These are phyloP conservation scores for Sarcophaga subvicina DNA, from an alignment of 2,888 invertebrate genomes.

Conservation along the genomic window DNA sequence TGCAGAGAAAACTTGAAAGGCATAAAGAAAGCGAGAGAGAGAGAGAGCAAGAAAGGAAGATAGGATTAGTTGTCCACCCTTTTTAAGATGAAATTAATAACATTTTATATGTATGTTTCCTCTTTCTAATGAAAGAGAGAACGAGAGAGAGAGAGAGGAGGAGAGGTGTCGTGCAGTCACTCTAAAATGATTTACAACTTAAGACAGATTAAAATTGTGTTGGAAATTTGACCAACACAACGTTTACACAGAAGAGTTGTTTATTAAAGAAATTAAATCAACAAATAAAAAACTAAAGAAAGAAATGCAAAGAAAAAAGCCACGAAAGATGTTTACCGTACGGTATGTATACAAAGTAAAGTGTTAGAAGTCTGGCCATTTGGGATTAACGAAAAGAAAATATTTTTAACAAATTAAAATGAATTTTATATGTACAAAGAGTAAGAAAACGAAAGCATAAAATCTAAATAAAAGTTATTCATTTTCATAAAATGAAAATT, in stretches of 20 bases:
- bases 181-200: constrained; percentile 62
- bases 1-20: background rate
- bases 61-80: constrained; percentile 35
- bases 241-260: background rate
- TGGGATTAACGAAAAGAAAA: background rate
- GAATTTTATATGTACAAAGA: background rate
- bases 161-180: constrained; percentile 46
- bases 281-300: too few relatives aligned
- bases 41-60: constrained; percentile 13
- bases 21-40: background rate
- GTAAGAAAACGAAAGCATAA: background rate
- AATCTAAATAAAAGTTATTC: background rate
- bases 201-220: constrained; percentile 50
- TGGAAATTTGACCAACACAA: background rate
- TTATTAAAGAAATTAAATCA: too few relatives aligned
- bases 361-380: background rate
- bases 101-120: background rate
- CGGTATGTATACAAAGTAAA: background rate
- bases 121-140: background rate
- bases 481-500: too few relatives aligned
- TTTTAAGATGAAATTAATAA: constrained; percentile 45
- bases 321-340: too few relatives aligned
- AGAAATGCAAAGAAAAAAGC: too few relatives aligned
- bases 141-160: too few relatives aligned
- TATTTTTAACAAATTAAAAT: background rate